Evolutionary conservation across 2,888 invertebrate genomes (phyloP).

Genomic region (Pollenia amentaria): DNA sequence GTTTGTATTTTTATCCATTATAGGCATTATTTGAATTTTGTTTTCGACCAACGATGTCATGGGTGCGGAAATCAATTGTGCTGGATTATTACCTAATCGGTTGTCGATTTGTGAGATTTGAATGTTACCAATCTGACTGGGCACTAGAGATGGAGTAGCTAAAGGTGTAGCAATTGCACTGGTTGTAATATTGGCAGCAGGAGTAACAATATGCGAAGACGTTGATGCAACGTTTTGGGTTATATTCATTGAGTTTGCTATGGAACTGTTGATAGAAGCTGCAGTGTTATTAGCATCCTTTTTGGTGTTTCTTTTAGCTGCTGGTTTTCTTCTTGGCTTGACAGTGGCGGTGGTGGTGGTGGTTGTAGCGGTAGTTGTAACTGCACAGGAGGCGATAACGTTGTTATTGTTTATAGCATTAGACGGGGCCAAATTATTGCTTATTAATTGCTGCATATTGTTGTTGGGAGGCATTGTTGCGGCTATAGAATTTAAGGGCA

Average conservation of each 20-base stretch:
- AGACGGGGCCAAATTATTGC: conserved; percentile 53
- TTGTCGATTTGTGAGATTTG: conserved; percentile 84
- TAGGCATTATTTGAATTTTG: conserved; percentile 85
- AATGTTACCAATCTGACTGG: conserved; percentile 85
- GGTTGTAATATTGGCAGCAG: conserved; percentile 74
- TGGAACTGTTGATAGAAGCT: conserved; percentile 23
- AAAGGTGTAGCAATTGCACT: conserved; percentile 74
- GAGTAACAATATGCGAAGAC: conserved; percentile 63
- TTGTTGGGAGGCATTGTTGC: conserved; percentile 46
- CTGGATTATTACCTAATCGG: conserved; percentile 76
- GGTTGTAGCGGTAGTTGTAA: conserved; percentile 65
- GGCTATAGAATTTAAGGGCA: conserved; percentile 61
- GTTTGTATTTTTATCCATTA: conserved; percentile 77
- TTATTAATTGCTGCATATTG: conserved; percentile 45
- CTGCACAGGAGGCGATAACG: conserved; percentile 65
- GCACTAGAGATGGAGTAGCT: conserved; percentile 81
- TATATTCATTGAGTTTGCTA: conserved; percentile 17
- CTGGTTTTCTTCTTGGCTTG: conserved; percentile 83
- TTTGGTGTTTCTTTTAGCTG: conserved; percentile 82
- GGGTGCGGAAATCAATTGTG: conserved; percentile 79
- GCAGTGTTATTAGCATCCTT: conserved; percentile 76
- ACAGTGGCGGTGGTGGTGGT: conserved; percentile 81
- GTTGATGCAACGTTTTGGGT: conserved; percentile 46
- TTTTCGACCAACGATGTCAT: conserved; percentile 83
- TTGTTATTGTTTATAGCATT: conserved; percentile 66